Evolutionary conservation across 23 tunicate genomes (phyloP).

Genomic region (Phallusia fumigata): DNA sequence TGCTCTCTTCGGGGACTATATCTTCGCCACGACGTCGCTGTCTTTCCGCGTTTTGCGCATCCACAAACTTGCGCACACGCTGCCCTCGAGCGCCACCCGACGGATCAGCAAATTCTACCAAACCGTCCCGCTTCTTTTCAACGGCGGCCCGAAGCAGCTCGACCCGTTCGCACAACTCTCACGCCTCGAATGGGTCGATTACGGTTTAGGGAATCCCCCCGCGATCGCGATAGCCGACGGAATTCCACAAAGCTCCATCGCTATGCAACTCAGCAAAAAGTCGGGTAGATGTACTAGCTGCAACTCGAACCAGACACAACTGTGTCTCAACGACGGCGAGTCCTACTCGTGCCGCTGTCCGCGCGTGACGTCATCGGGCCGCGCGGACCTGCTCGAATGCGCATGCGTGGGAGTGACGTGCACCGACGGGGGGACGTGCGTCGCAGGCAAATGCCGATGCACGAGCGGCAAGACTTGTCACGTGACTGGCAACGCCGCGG

Average conservation of each 20-base stretch:
- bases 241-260: background rate
- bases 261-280: background rate
- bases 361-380: background rate
- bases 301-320: background rate
- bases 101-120: background rate
- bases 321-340: constrained; percentile 2
- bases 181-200: constrained; percentile 1
- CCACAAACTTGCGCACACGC: constrained; percentile 56
- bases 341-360: constrained; percentile 8
- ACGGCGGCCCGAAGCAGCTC: background rate
- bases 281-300: constrained; percentile 9
- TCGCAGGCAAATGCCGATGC: background rate
- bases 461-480: background rate
- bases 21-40: constrained; percentile 45
- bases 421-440: background rate
- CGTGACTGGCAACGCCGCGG: background rate
- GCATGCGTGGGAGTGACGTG: background rate
- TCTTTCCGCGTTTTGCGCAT: constrained; percentile 57
- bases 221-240: background rate
- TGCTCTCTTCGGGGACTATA: constrained; percentile 56
- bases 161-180: background rate
- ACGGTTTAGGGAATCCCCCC: constrained; percentile 3
- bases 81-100: background rate
- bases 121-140: background rate
- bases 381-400: background rate